Evolutionary conservation across 2,797 vertebrate genomes (phyloP), one percentile per base, ranked within the genome.

Genomic region (Champsocephalus gunnari): DNA sequence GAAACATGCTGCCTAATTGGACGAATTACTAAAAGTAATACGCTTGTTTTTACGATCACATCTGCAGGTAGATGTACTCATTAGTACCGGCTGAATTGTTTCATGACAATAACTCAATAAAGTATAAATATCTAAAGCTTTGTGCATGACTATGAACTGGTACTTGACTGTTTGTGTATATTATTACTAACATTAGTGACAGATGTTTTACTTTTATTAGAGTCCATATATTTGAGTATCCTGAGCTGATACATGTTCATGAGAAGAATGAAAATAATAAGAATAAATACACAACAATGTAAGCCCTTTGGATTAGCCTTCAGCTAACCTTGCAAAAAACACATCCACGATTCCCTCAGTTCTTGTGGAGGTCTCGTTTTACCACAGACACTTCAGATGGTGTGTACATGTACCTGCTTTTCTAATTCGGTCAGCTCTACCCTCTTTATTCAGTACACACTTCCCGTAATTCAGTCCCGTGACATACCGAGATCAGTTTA

Each of bases 361-460:
- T 63, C 12, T 28, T 51, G 10, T 12, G 11, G 50, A 17, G 63
- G 21, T 21, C 21, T 21, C 57, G 71, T 77, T 77, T 64, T 43
- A 61, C 9, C 53, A 55, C 13, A n/a, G n/a, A 70, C 41, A 58
- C 58, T 63, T 80, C 68, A 51, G 54, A 32, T 41, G 17, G 68
- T 14, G 63, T 6, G 17, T 43, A 17, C 9, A 61, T 6, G 17
- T 43, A 17, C 9, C 9, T 12, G 2, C n/a, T n/a, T 19, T 73
- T 76, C 32, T 43, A 47, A 79, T 62, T 81, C 66, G 24, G 54
- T 28, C 47, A 8, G 57, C 74, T 61, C 59, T 69, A 63, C 43
- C 68, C 32, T 73, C 60, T 75, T 80, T 81, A 73, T 75, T 75
- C 71, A 58, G 61, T 44, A 58, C 54, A 71, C 51, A 54, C 70